These are phyloP conservation scores for Acromyrmex echinatior DNA, from an alignment of 1,140 invertebrate genomes.

Conservation along the genomic window DNA sequence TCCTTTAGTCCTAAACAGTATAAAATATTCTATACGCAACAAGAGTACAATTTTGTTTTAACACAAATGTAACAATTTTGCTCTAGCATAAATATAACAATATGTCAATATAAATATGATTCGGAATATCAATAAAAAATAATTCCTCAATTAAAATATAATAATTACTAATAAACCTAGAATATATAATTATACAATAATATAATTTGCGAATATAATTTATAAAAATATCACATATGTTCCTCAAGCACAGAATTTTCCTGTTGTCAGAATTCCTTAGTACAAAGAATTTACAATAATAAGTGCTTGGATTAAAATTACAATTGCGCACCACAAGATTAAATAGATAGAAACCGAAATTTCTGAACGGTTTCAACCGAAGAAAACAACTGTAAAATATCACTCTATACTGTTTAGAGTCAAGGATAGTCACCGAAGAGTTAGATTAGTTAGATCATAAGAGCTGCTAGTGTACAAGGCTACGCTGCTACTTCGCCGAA, in stretches of 20 bases:
- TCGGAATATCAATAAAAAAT: not conserved
- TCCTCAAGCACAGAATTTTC: not conserved
- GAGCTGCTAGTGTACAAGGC: not conserved
- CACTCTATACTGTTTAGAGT: constrained; percentile 40
- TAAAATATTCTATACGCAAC: not conserved
- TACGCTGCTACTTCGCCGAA: constrained; percentile 92
- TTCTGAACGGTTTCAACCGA: constrained; percentile 16
- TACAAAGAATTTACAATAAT: constrained; percentile 7
- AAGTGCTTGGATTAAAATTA: not conserved
- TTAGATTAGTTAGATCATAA: constrained; percentile 37
- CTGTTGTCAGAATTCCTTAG: not conserved
- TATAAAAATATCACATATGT: constrained; percentile 41
- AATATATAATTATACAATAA: not conserved
- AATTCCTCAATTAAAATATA: not conserved
- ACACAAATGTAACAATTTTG: no score
- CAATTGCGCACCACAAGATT: not conserved
- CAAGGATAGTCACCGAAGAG: constrained; percentile 25
- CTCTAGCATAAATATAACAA: constrained; percentile 10
- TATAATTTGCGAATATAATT: constrained; percentile 41
- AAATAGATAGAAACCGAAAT: constrained; percentile 8
- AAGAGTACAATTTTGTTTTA: constrained; percentile 13
- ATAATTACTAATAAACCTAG: not conserved
- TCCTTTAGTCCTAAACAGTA: constrained; percentile 52
- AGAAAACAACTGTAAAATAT: not conserved
- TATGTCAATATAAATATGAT: constrained; percentile 4